Evolutionary conservation across 2,888 invertebrate species (phyloP).

Genomic region (Odontocerum albicorne): DNA sequence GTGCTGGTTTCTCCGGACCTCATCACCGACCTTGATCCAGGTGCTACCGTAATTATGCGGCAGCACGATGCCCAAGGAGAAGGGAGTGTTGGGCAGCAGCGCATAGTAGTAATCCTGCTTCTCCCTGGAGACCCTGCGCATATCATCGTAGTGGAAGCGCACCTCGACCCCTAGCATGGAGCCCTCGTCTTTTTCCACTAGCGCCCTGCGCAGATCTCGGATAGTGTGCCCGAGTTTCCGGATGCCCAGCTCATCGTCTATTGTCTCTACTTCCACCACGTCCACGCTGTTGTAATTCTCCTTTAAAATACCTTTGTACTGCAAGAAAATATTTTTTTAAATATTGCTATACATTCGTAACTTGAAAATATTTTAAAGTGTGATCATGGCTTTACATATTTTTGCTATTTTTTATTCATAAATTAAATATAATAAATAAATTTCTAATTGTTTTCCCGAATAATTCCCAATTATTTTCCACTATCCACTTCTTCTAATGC

Average conservation of each 20-base stretch:
- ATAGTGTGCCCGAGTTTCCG: slow-evolving; percentile 65
- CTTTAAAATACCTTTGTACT: slow-evolving; percentile 69
- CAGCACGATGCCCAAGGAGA: slow-evolving; percentile 82
- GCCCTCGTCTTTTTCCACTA: slow-evolving; percentile 72
- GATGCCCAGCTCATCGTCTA: slow-evolving; percentile 67
- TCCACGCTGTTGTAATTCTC: slow-evolving; percentile 97
- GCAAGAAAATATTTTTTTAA: too few relatives aligned
- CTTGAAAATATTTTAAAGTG: too few relatives aligned
- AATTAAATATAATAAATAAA: too few relatives aligned
- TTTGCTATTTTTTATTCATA: too few relatives aligned
- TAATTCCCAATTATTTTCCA: too few relatives aligned
- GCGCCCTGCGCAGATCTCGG: slow-evolving; percentile 61
- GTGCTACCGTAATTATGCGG: slow-evolving; percentile 80
- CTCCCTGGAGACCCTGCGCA: slow-evolving; percentile 80
- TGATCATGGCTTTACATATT: too few relatives aligned
- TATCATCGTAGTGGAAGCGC: slow-evolving; percentile 81
- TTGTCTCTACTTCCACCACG: slow-evolving; percentile 90
- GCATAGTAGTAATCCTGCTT: slow-evolving; percentile 83
- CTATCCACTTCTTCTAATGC: too few relatives aligned
- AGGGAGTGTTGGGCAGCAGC: slow-evolving; percentile 81
- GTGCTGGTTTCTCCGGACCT: slow-evolving; percentile 67
- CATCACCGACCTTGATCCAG: slow-evolving; percentile 75
- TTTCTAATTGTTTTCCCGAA: too few relatives aligned
- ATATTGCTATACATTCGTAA: too few relatives aligned
- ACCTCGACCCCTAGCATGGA: slow-evolving; percentile 68